A percentile compares a stretch with the other conserved stretches of the same genome.
These are phyloP conservation scores for Bombus balteatus DNA, from an alignment of 1,140 invertebrate genomes.

Conservation along the genomic window DNA sequence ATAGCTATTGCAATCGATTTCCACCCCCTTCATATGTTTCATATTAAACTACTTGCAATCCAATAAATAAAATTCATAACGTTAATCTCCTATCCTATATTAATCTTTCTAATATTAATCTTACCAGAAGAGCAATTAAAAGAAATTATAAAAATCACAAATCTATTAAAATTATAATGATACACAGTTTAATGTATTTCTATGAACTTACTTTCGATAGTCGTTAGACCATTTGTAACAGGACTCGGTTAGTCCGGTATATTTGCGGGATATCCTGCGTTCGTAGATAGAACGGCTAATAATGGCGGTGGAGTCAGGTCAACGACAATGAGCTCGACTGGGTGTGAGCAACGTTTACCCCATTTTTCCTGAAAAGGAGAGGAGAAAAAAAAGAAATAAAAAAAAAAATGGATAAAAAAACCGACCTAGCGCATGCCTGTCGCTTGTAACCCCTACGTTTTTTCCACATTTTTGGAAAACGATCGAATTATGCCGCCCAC, in stretches of 20 bases:
- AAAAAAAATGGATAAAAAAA: conserved; percentile 52
- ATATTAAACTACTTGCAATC: not conserved
- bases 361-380: conserved; percentile 61
- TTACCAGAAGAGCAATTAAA: not conserved
- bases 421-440: conserved; percentile 33
- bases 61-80: not conserved
- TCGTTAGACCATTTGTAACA: conserved; percentile 45
- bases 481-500: conserved; percentile 79
- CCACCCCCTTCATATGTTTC: not conserved
- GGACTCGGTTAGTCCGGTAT: conserved; percentile 38
- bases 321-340: conserved; percentile 70
- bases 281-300: conserved; percentile 67
- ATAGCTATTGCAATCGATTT: not conserved
- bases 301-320: conserved; percentile 71
- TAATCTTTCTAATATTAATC: not conserved
- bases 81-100: not conserved
- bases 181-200: conserved; percentile 4
- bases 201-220: conserved; percentile 12
- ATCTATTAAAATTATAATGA: not conserved
- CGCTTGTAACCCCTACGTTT: conserved; percentile 58
- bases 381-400: conserved; percentile 21
- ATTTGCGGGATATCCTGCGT: conserved; percentile 59
- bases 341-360: conserved; percentile 70
- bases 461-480: conserved; percentile 74
- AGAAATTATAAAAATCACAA: not conserved